A percentile compares a stretch with the other conserved stretches of the same genome.
Evolutionary conservation across 2,113 vertebrate species (phyloP).

Genomic region (Lucifuga dentata): DNA sequence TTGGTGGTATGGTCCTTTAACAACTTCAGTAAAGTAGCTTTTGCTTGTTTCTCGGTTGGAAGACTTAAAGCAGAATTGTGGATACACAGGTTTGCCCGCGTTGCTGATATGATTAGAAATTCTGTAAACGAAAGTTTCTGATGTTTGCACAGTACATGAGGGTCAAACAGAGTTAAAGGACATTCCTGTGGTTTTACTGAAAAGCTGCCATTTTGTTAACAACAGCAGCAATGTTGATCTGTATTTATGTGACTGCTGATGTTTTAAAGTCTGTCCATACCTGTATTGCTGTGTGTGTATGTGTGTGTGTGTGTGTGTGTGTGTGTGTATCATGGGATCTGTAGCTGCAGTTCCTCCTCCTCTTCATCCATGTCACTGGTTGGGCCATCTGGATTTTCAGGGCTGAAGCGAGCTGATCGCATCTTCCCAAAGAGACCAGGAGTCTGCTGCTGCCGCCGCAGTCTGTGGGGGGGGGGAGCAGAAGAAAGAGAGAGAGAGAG

Average conservation of each 20-base stretch:
- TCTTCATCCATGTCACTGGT: slow-evolving; percentile 91
- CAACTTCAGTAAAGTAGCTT: too few species aligned
- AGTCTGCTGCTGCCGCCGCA: slow-evolving; percentile 93
- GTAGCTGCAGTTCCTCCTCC: slow-evolving; percentile 92
- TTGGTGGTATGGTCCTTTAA: too few species aligned
- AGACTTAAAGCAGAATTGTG: too few species aligned
- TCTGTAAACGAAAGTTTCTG: too few species aligned
- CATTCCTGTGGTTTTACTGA: slow-evolving; percentile 9
- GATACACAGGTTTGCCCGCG: too few species aligned
- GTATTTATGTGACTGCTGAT: slow-evolving; percentile 10
- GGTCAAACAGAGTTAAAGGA: too few species aligned
- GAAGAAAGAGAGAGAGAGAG: background rate
- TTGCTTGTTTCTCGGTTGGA: too few species aligned
- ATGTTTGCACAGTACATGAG: background rate
- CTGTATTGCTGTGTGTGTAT: too few species aligned
- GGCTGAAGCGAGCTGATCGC: slow-evolving; percentile 86
- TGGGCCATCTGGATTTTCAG: slow-evolving; percentile 85
- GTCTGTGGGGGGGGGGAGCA: slow-evolving; percentile 72
- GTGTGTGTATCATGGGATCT: slow-evolving; percentile 85
- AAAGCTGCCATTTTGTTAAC: background rate
- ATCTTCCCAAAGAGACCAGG: slow-evolving; percentile 92
- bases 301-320: slow-evolving; percentile 22
- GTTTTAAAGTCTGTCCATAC: background rate
- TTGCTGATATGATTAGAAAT: too few species aligned
- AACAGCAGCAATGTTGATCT: slow-evolving; percentile 1